These are phyloP conservation scores for Gadopsis bispinosus DNA, from an alignment of 2,797 vertebrate genomes.

Conservation along the genomic window DNA sequence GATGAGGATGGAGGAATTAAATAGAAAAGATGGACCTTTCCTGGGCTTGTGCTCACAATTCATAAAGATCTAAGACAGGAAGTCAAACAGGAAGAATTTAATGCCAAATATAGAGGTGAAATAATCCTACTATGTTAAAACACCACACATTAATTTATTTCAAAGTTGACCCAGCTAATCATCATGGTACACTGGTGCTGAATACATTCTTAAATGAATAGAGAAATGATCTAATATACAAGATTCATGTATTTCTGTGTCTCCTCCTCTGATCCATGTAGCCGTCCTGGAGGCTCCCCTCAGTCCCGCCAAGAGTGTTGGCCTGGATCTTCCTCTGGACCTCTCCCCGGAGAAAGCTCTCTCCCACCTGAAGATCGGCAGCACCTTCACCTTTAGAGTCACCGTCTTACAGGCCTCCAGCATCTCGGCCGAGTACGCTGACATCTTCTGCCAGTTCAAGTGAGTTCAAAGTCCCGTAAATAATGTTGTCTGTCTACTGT, in stretches of 20 bases:
- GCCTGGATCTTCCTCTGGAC: conserved; percentile 81
- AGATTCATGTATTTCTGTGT: not conserved
- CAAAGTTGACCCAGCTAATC: not conserved
- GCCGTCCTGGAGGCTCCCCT: conserved; percentile 85
- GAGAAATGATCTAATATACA: not conserved
- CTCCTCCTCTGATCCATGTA: conserved; percentile 28
- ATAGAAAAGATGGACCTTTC: not conserved
- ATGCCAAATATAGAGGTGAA: not conserved
- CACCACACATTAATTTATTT: not conserved
- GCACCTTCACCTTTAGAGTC: conserved; percentile 97
- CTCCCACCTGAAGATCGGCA: conserved; percentile 94
- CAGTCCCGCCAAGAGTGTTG: conserved; percentile 86
- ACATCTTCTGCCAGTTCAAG: conserved; percentile 99
- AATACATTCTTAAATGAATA: not conserved
- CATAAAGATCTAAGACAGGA: not conserved
- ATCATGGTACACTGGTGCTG: not conserved
- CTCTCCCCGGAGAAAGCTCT: conserved; percentile 82
- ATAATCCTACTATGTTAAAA: not conserved
- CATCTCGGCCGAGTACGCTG: conserved; percentile 97
- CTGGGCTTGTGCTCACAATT: not conserved
- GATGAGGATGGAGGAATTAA: not conserved
- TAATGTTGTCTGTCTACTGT: not conserved
- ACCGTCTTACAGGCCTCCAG: conserved; percentile 97
- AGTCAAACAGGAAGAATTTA: not conserved
- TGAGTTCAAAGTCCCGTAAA: conserved; percentile 71